phyloP scores from a whole-genome alignment of 1,140 invertebrate genomes.

The Drosophila gunungcola region DNA sequence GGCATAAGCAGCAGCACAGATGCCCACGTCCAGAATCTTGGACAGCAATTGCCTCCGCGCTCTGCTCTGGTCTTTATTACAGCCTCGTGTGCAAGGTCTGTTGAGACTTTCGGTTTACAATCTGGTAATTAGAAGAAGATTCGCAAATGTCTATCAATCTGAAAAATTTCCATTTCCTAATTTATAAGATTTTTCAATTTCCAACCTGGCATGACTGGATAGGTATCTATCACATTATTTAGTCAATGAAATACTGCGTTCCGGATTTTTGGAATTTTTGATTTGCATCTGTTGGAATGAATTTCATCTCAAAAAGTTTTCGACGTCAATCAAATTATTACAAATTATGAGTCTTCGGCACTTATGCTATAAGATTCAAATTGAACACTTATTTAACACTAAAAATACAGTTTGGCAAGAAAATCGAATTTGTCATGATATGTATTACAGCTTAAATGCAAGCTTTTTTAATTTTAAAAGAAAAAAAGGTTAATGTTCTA shows the following conservation, averaged over 20 bases:
- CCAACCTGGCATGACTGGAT: background rate
- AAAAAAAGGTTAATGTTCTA: too few relatives aligned
- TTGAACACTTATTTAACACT: too few relatives aligned
- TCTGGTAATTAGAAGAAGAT: constrained; percentile 18
- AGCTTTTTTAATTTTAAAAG: too few relatives aligned
- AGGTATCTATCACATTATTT: constrained; percentile 11
- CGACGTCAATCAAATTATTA: too few relatives aligned
- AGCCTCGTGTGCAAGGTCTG: background rate
- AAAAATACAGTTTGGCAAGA: too few relatives aligned
- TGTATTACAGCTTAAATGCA: too few relatives aligned
- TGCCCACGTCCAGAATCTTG: constrained; percentile 24
- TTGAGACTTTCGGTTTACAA: constrained; percentile 32
- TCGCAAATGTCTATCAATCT: constrained; percentile 22
- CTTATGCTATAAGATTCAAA: too few relatives aligned
- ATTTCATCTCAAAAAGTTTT: too few relatives aligned
- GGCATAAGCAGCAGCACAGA: background rate
- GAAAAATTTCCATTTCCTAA: background rate
- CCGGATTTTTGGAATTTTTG: background rate
- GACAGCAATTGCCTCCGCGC: constrained; percentile 20
- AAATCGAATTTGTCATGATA: too few relatives aligned
- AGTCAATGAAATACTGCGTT: background rate
- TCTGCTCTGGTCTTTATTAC: constrained; percentile 24
- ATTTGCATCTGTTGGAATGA: background rate
- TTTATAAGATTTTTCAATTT: constrained; percentile 1
- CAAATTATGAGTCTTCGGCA: background rate